Percentiles rank a stretch among this genome's conserved stretches.
Conservation (phyloP, 2,888 invertebrate genomes). For the Nudaria mundana region DNA sequence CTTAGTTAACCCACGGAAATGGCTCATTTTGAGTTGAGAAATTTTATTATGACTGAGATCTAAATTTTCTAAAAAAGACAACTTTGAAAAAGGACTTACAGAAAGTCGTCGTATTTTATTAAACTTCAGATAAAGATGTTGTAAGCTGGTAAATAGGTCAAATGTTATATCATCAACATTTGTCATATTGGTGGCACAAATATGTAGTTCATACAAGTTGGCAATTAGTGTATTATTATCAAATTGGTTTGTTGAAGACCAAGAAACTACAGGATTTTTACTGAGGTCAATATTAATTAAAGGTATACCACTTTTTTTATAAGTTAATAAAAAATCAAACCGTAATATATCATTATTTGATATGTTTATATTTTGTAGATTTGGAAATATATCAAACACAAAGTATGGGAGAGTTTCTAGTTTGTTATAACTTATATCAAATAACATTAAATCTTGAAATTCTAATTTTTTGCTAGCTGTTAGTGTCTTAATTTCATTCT, state of each 20-base stretch:
- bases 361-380: conserved; percentile 66
- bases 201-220: conserved; percentile 69
- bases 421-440: conserved; percentile 69
- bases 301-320: conserved; percentile 50
- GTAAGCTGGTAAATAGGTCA: conserved; percentile 87
- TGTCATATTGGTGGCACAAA: conserved; percentile 66
- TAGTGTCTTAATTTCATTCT: conserved; percentile 68
- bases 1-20: conserved; percentile 88
- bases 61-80: conserved; percentile 87
- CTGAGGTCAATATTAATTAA: conserved; percentile 69
- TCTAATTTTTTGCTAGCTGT: conserved; percentile 60
- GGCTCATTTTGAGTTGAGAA: conserved; percentile 90
- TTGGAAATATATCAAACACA: conserved; percentile 68
- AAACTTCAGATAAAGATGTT: conserved; percentile 88
- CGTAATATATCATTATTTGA: conserved; percentile 65
- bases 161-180: conserved; percentile 85
- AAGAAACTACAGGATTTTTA: conserved; percentile 62
- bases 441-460: conserved; percentile 54
- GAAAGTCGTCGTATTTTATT: conserved; percentile 90
- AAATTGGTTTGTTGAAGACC: conserved; percentile 50
- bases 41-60: conserved; percentile 92
- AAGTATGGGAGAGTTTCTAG: conserved; percentile 55
- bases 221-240: conserved; percentile 62
- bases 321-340: conserved; percentile 61
- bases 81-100: conserved; percentile 90